phyloP scores from a whole-genome alignment of 2,113 vertebrate genomes.

The Ciconia maguari region DNA sequence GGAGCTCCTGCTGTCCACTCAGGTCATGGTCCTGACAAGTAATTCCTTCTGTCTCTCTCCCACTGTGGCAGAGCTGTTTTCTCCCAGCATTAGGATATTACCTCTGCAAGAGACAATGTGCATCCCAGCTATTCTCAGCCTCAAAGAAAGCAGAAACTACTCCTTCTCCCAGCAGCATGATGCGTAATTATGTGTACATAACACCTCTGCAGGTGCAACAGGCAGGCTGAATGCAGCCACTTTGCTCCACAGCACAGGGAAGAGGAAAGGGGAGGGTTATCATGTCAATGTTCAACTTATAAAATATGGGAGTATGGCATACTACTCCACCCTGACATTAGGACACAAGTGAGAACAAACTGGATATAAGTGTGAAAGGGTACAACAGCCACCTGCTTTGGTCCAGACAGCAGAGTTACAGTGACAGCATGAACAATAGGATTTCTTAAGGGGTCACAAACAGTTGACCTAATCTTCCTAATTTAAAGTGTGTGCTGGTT shows the following conservation, averaged over 20 bases:
- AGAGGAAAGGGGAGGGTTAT: background rate
- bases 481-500: background rate
- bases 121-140: background rate
- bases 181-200: background rate
- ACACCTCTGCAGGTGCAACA: accelerated
- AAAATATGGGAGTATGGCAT: background rate
- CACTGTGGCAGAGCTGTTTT: background rate
- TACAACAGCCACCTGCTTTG: background rate
- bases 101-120: background rate
- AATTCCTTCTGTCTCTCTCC: background rate
- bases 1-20: accelerated
- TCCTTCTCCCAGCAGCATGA: background rate
- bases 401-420: background rate
- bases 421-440: background rate
- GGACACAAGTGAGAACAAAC: background rate
- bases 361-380: background rate
- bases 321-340: background rate
- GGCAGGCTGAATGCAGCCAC: background rate
- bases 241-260: background rate
- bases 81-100: background rate
- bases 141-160: background rate
- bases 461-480: background rate
- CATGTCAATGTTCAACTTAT: background rate
- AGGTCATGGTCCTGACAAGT: background rate
- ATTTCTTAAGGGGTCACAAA: background rate